Evolutionary conservation across 2,888 invertebrate species (phyloP).

Genomic region (Saturnia pavonia): DNA sequence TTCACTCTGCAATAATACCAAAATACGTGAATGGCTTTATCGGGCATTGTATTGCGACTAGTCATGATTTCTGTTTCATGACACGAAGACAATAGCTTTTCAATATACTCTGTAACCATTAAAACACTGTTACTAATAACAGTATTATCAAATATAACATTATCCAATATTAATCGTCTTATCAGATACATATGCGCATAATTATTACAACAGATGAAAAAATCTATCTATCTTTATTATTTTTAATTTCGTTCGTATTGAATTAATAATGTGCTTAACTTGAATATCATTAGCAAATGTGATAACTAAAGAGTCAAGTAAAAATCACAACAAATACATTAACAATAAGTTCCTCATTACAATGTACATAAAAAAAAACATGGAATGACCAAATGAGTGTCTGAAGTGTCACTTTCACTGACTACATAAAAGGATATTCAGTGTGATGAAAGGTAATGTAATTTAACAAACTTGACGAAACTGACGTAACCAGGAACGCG

Average conservation of each 20-base stretch:
- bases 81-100: slow-evolving; percentile 31
- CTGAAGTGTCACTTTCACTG: neutral
- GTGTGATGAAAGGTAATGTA: neutral
- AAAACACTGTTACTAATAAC: neutral
- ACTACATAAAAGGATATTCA: neutral
- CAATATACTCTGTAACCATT: slow-evolving; percentile 33
- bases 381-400: neutral
- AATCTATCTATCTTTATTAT: too few species aligned
- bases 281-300: too few species aligned
- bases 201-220: too few species aligned
- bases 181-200: too few species aligned
- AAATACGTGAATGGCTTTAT: slow-evolving; percentile 46
- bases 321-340: too few species aligned
- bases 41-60: slow-evolving; percentile 21
- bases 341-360: too few species aligned
- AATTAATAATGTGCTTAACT: too few species aligned
- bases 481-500: neutral
- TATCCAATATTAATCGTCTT: too few species aligned
- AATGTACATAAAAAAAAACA: too few species aligned
- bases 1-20: slow-evolving; percentile 59
- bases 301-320: too few species aligned
- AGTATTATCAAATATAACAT: too few species aligned
- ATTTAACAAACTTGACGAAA: neutral
- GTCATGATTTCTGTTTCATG: slow-evolving; percentile 40
- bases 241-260: too few species aligned